Evolutionary conservation across 2,888 invertebrate species (phyloP).

Genomic region (Tuberolachnus salignus): DNA sequence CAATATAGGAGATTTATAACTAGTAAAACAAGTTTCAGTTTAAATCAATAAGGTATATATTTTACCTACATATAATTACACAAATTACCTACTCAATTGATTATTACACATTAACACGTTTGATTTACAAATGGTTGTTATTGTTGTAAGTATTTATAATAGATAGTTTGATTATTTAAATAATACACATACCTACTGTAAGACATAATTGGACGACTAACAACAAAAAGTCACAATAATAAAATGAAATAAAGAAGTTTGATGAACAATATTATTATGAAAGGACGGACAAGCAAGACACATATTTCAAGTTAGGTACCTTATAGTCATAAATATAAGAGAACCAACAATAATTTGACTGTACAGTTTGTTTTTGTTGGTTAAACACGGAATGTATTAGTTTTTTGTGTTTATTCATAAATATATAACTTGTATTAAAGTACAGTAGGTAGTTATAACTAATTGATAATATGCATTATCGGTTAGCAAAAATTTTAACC

Average conservation of each 20-base stretch:
- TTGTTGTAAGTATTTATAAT: not conserved
- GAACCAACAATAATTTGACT: not conserved
- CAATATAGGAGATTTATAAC: too few relatives aligned
- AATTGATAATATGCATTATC: not conserved
- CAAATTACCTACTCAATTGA: not conserved
- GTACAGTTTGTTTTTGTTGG: not conserved
- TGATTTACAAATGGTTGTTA: too few relatives aligned
- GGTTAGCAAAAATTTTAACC: not conserved
- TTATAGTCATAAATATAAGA: constrained; percentile 9
- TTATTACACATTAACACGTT: too few relatives aligned
- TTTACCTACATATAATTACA: too few relatives aligned
- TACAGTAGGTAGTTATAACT: not conserved
- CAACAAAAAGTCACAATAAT: not conserved
- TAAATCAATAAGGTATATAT: too few relatives aligned
- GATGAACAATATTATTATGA: not conserved
- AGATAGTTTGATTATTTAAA: not conserved
- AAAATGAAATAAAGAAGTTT: not conserved
- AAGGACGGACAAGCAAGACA: not conserved
- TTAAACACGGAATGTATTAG: constrained; percentile 28
- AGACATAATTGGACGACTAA: not conserved
- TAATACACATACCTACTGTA: not conserved
- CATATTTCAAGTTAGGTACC: not conserved
- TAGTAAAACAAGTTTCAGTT: too few relatives aligned
- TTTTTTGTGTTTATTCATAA: not conserved
- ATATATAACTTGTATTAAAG: constrained; percentile 8